These are phyloP conservation scores for Athene noctua DNA, from an alignment of 2,113 vertebrate genomes.

Conservation along the genomic window DNA sequence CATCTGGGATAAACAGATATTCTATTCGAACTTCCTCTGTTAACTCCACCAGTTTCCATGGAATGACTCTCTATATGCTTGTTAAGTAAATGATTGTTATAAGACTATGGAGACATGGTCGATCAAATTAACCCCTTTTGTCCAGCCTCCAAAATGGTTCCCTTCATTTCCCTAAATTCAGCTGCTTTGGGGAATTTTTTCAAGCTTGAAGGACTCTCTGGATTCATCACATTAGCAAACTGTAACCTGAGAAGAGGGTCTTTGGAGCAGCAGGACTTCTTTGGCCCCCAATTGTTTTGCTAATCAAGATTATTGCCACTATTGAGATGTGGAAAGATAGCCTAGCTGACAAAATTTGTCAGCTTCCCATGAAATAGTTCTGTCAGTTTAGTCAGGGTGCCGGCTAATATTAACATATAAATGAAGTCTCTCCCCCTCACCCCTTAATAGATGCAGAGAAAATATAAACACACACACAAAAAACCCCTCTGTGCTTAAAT, in stretches of 20 bases:
- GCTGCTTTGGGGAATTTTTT: conserved; percentile 72
- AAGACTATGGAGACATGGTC: conserved; percentile 78
- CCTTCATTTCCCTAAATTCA: conserved; percentile 80
- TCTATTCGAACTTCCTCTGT: conserved; percentile 76
- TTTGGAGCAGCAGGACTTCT: conserved; percentile 69
- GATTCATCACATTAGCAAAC: conserved; percentile 71
- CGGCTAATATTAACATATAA: conserved; percentile 86
- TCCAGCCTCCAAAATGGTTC: conserved; percentile 63
- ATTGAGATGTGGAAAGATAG: conserved; percentile 83
- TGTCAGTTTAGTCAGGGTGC: conserved; percentile 80
- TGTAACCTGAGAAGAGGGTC: conserved; percentile 78
- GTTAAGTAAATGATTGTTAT: conserved; percentile 83
- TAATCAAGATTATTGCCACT: conserved; percentile 89
- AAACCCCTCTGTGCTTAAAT: conserved; percentile 70
- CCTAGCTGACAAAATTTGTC: conserved; percentile 84
- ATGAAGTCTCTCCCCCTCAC: conserved; percentile 79
- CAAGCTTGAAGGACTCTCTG: conserved; percentile 70
- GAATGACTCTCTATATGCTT: conserved; percentile 72
- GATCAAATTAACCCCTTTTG: conserved; percentile 86
- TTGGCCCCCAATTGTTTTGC: conserved; percentile 83
- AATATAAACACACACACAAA: conserved; percentile 80
- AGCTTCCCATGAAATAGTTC: conserved; percentile 88
- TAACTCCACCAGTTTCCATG: conserved; percentile 70
- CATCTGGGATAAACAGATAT: conserved; percentile 76
- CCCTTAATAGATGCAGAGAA: conserved; percentile 77